Conservation (phyloP, 2,113 vertebrate genomes). For the Oostethus manadensis region DNA sequence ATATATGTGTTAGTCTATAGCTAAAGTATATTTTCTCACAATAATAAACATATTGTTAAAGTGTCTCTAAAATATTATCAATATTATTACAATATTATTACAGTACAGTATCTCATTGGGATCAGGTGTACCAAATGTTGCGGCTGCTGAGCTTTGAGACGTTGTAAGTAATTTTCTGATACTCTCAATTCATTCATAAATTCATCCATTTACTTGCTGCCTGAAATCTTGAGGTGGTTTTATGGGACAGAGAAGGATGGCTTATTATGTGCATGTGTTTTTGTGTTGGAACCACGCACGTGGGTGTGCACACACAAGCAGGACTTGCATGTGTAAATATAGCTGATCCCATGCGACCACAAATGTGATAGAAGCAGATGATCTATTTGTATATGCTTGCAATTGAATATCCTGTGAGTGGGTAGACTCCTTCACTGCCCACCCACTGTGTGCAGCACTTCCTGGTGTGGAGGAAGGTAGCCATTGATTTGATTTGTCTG, state of each 20-base stretch:
- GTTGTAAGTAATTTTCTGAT: no score
- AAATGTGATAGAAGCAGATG: slow-evolving; percentile 38
- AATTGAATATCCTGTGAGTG: slow-evolving; percentile 61
- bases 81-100: no score
- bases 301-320: slow-evolving; percentile 28
- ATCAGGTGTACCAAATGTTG: no score
- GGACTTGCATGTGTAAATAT: slow-evolving; percentile 35
- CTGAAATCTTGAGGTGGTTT: slow-evolving; percentile 18
- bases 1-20: neutral
- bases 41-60: no score
- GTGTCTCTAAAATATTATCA: no score
- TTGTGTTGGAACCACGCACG: slow-evolving; percentile 25
- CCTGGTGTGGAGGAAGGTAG: slow-evolving; percentile 54
- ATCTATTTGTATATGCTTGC: slow-evolving; percentile 45
- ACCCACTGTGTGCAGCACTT: slow-evolving; percentile 48
- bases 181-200: slow-evolving; percentile 51
- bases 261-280: slow-evolving; percentile 19
- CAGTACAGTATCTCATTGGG: no score
- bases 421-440: slow-evolving; percentile 54
- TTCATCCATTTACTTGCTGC: slow-evolving; percentile 12
- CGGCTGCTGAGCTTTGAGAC: no score
- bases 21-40: no score
- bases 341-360: slow-evolving; percentile 36
- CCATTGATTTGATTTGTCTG: slow-evolving; percentile 59
- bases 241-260: slow-evolving; percentile 10